Conservation (phyloP, 2,113 vertebrate genomes). For the Brachionichthys hirsutus region DNA sequence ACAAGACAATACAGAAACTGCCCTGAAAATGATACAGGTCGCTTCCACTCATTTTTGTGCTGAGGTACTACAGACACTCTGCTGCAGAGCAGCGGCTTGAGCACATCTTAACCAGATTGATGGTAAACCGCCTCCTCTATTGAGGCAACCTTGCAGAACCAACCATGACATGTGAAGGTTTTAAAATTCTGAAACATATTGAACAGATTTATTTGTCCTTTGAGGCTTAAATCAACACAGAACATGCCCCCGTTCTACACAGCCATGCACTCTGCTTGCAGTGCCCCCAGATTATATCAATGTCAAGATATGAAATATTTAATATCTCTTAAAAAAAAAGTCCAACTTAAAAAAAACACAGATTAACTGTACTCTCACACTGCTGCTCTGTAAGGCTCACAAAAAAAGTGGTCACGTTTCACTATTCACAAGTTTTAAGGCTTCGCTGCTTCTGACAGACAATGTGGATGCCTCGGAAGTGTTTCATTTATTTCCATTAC, state of each 20-base stretch:
- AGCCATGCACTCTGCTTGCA: not conserved
- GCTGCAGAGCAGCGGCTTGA: no score
- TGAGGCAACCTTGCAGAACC: no score
- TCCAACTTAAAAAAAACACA: no score
- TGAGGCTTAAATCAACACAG: not conserved
- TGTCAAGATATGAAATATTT: no score
- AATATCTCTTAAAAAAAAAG: no score
- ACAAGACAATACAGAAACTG: no score
- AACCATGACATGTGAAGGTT: not conserved
- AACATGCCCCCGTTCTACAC: not conserved
- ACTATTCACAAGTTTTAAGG: slow-evolving; percentile 51
- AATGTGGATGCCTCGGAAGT: slow-evolving; percentile 1
- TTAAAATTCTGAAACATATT: not conserved
- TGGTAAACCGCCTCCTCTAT: not conserved
- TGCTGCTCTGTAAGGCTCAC: slow-evolving; percentile 43
- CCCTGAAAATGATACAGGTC: no score
- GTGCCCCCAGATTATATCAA: not conserved
- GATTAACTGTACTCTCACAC: not conserved
- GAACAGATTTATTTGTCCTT: not conserved
- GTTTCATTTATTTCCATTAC: slow-evolving; percentile 4
- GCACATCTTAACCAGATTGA: no score
- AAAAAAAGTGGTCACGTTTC: slow-evolving; percentile 62
- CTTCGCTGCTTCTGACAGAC: slow-evolving; percentile 55
- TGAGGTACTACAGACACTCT: no score
- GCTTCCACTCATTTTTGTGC: no score